Conservation (phyloP, 2,797 vertebrate species). For the Sebastes dallii region DNA sequence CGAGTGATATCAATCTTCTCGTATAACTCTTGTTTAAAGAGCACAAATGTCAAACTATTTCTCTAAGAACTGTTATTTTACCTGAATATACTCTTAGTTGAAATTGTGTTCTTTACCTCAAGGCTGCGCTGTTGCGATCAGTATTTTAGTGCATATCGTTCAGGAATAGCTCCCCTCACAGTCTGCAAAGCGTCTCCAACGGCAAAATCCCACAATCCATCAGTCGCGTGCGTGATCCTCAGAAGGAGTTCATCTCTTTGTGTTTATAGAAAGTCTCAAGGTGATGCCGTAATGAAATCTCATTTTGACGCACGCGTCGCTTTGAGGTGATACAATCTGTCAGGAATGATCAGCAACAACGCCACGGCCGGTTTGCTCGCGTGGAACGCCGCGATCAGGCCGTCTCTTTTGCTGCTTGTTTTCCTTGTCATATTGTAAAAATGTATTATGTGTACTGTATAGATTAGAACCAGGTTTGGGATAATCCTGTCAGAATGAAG, state of each 20-base stretch:
- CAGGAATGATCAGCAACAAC: constrained; percentile 90
- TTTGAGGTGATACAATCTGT: constrained; percentile 87
- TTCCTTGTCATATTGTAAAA: constrained; percentile 96
- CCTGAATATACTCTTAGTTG: neutral
- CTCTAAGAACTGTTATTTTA: neutral
- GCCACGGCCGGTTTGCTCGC: constrained; percentile 74
- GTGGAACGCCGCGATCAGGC: constrained; percentile 83
- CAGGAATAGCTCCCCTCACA: neutral
- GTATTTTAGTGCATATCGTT: neutral
- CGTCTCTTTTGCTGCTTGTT: constrained; percentile 86
- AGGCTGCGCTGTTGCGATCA: neutral
- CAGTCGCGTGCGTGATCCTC: constrained; percentile 32
- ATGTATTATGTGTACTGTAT: constrained; percentile 92
- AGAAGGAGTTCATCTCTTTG: constrained; percentile 31
- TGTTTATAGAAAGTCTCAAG: constrained; percentile 68
- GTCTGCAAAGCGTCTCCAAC: constrained; percentile 9
- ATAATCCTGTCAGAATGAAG: constrained; percentile 95
- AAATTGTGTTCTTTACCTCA: neutral
- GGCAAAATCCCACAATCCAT: constrained; percentile 25
- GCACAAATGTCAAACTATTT: too few relatives aligned
- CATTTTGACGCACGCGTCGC: constrained; percentile 80
- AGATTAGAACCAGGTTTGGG: constrained; percentile 95
- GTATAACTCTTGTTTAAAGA: neutral
- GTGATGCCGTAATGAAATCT: constrained; percentile 83
- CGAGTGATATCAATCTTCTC: neutral